These are phyloP conservation scores for Rhabdomys pumilio DNA, from an alignment of 2,797 vertebrate species.

Conservation along the genomic window DNA sequence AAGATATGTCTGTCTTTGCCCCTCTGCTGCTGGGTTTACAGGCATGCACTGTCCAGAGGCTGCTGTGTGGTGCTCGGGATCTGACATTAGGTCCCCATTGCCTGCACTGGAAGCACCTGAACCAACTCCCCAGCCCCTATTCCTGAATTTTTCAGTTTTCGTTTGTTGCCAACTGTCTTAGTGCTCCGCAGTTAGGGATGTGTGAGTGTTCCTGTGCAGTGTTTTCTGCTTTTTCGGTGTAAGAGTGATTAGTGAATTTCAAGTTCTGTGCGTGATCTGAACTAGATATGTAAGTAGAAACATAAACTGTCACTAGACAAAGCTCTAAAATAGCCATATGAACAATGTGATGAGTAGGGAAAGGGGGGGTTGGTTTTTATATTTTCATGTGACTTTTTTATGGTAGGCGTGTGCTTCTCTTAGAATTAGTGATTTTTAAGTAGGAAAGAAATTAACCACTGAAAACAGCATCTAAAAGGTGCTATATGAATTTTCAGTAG, in stretches of 20 bases:
- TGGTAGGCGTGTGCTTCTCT: not conserved
- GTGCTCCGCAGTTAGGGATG: not conserved
- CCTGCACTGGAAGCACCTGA: not conserved
- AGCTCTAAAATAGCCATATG: conserved; percentile 36
- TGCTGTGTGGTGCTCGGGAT: not conserved
- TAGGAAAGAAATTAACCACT: conserved; percentile 53
- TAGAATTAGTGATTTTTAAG: conserved; percentile 12
- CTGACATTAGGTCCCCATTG: not conserved
- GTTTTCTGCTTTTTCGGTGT: conserved; percentile 60
- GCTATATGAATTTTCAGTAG: not conserved
- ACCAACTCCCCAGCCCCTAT: not conserved
- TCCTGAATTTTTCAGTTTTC: conserved; percentile 58
- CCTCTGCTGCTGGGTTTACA: not conserved
- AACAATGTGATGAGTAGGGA: conserved; percentile 28
- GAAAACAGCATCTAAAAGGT: conserved; percentile 1
- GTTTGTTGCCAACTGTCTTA: conserved; percentile 26
- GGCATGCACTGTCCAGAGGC: not conserved
- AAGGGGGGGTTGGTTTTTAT: conserved; percentile 7
- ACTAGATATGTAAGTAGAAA: conserved; percentile 51
- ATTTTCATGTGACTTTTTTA: conserved; percentile 46
- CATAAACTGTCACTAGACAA: not conserved
- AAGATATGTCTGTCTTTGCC: not conserved
- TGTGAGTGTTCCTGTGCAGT: not conserved
- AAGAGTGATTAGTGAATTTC: conserved; percentile 49
- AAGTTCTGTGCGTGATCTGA: conserved; percentile 55